Evolutionary conservation across 2,113 vertebrate species (phyloP).

Genomic region (Xenus cinereus): DNA sequence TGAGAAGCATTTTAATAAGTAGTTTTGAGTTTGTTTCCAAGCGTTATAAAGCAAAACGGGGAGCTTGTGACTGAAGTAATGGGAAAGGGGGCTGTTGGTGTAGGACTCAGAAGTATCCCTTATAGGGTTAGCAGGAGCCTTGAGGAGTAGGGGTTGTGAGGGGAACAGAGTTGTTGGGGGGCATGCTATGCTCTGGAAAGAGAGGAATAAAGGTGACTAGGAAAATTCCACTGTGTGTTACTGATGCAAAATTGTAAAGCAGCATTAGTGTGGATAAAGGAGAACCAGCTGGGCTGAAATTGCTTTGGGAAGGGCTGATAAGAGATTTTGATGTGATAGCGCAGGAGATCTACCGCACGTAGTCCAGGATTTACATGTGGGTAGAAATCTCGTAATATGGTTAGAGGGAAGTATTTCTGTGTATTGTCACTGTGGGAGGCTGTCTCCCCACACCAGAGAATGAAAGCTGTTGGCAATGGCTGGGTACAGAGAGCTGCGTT

Average conservation of each 20-base stretch:
- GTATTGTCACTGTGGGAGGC: neutral
- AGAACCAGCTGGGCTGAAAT: slow-evolving; percentile 57
- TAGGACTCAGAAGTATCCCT: neutral
- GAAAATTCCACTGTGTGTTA: slow-evolving; percentile 35
- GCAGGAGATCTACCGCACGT: neutral
- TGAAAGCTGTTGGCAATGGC: neutral
- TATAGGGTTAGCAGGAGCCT: neutral
- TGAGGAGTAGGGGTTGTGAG: accelerated
- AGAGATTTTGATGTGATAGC: slow-evolving; percentile 34
- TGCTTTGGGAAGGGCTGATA: slow-evolving; percentile 38
- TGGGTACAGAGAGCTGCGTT: neutral
- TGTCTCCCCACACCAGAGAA: neutral
- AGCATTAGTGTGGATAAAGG: slow-evolving; percentile 63
- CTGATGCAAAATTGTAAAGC: slow-evolving; percentile 45
- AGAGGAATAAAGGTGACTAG: slow-evolving; percentile 40
- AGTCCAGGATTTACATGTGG: slow-evolving; percentile 34
- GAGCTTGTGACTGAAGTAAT: neutral
- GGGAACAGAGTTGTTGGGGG: neutral
- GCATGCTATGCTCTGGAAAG: neutral
- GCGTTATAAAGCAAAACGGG: neutral
- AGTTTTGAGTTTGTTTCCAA: neutral
- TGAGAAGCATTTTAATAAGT: neutral
- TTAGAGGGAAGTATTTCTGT: neutral
- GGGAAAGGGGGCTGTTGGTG: neutral
- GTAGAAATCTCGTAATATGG: neutral